Percentiles rank a stretch among this genome's conserved stretches.
These are phyloP conservation scores for Drosophila trapezifrons DNA, from an alignment of 1,140 invertebrate genomes.

Conservation along the genomic window DNA sequence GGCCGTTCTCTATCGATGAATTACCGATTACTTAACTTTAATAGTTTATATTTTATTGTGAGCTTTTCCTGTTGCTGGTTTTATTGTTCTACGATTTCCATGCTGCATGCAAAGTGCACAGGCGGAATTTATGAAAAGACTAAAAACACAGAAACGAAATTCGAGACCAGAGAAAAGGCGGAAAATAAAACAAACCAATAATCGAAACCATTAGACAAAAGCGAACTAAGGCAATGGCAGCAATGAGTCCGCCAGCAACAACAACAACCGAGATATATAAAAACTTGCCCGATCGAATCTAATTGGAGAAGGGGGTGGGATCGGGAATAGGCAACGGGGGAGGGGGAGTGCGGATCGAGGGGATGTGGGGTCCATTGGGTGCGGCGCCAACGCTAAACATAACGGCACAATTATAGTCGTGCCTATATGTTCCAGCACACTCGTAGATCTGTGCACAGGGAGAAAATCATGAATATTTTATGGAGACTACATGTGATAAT, in stretches of 20 bases:
- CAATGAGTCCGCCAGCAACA: constrained; percentile 36
- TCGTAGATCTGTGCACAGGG: constrained; percentile 1
- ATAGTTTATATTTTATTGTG: not conserved
- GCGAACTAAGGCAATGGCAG: constrained; percentile 40
- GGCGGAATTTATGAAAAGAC: constrained; percentile 35
- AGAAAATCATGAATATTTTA: too few species aligned
- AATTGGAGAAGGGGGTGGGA: constrained; percentile 42
- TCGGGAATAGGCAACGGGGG: not conserved
- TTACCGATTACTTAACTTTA: not conserved
- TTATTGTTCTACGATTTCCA: constrained; percentile 1
- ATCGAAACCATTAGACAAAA: constrained; percentile 71
- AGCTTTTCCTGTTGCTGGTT: not conserved
- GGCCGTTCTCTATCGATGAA: too few species aligned
- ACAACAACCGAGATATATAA: constrained; percentile 36
- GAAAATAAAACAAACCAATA: constrained; percentile 52
- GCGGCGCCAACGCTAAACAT: constrained; percentile 71
- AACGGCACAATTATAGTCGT: constrained; percentile 72
- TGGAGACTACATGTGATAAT: too few species aligned
- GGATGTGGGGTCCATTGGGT: constrained; percentile 51
- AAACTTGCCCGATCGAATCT: constrained; percentile 40
- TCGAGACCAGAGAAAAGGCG: constrained; percentile 15
- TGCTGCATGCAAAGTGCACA: constrained; percentile 21
- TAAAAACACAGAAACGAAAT: constrained; percentile 18
- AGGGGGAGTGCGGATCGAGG: not conserved
- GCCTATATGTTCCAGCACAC: constrained; percentile 31